Conservation (phyloP, 1,140 invertebrate species). For the Drosophila pruinosa region DNA sequence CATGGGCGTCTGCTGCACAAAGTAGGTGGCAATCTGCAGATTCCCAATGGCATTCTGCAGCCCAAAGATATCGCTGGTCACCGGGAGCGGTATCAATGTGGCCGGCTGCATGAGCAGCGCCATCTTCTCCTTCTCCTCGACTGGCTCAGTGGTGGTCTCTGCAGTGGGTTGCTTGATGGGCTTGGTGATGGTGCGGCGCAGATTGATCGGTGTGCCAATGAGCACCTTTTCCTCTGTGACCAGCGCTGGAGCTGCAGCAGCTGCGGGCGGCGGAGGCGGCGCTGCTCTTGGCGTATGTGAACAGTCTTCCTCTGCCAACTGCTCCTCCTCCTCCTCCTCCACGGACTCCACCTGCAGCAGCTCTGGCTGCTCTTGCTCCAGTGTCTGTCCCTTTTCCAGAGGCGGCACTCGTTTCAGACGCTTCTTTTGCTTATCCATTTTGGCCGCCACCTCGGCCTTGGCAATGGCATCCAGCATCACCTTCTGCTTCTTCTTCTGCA, state of each 20-base stretch:
- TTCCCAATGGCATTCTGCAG: constrained; percentile 79
- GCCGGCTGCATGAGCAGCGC: constrained; percentile 83
- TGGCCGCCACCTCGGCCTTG: constrained; percentile 84
- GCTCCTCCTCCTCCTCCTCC: constrained; percentile 23
- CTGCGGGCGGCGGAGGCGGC: background rate
- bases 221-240: constrained; percentile 73
- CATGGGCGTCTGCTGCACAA: constrained; percentile 68
- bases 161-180: constrained; percentile 47
- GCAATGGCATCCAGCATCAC: constrained; percentile 84
- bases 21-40: constrained; percentile 77
- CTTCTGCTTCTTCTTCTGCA: constrained; percentile 84
- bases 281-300: constrained; percentile 34
- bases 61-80: constrained; percentile 76
- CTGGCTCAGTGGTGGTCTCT: no score
- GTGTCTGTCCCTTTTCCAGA: constrained; percentile 4
- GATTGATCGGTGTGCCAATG: constrained; percentile 80
- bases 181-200: constrained; percentile 70
- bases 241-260: background rate
- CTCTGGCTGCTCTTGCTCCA: constrained; percentile 36
- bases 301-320: background rate
- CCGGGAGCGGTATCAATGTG: constrained; percentile 79
- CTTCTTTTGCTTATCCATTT: constrained; percentile 83
- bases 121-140: constrained; percentile 67
- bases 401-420: constrained; percentile 47
- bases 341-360: constrained; percentile 52